These are phyloP conservation scores for Enteromius mattozi DNA, from an alignment of 2,797 vertebrate genomes.

Conservation along the genomic window DNA sequence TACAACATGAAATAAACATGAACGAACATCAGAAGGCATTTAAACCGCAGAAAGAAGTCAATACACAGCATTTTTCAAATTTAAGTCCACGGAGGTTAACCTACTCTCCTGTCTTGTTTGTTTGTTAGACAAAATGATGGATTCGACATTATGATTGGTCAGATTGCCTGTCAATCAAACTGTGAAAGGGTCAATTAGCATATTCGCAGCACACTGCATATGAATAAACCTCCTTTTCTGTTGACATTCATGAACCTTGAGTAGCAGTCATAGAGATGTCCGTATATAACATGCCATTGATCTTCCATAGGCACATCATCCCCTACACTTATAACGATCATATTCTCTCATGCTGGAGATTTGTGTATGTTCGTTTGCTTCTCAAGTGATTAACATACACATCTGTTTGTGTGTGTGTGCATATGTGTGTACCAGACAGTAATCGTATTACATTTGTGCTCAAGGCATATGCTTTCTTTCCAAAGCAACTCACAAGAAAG, in stretches of 20 bases:
- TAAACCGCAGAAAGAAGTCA: background rate
- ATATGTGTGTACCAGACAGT: constrained; percentile 58
- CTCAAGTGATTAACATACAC: constrained; percentile 72
- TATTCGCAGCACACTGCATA: constrained; percentile 19
- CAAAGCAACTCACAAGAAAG: constrained; percentile 47
- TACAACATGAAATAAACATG: too few species aligned
- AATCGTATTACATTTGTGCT: constrained; percentile 40
- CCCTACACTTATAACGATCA: constrained; percentile 47
- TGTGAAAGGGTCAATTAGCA: background rate
- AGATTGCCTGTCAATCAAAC: background rate
- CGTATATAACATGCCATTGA: constrained; percentile 36
- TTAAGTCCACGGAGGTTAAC: background rate
- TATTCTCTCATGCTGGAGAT: constrained; percentile 13
- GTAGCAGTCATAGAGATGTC: constrained; percentile 49
- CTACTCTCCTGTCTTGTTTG: background rate
- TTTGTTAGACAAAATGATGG: background rate
- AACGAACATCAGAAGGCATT: background rate
- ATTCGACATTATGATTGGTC: background rate
- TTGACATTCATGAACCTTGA: constrained; percentile 55
- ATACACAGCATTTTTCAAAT: background rate
- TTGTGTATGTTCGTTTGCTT: constrained; percentile 64
- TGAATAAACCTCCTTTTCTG: constrained; percentile 15
- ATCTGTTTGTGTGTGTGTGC: constrained; percentile 67
- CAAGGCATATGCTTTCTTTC: constrained; percentile 49
- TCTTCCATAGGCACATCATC: constrained; percentile 47